Percentiles rank a stretch among this genome's conserved stretches.
These are phyloP conservation scores for Pluvialis apricaria DNA, from an alignment of 2,113 vertebrate genomes.

Conservation along the genomic window DNA sequence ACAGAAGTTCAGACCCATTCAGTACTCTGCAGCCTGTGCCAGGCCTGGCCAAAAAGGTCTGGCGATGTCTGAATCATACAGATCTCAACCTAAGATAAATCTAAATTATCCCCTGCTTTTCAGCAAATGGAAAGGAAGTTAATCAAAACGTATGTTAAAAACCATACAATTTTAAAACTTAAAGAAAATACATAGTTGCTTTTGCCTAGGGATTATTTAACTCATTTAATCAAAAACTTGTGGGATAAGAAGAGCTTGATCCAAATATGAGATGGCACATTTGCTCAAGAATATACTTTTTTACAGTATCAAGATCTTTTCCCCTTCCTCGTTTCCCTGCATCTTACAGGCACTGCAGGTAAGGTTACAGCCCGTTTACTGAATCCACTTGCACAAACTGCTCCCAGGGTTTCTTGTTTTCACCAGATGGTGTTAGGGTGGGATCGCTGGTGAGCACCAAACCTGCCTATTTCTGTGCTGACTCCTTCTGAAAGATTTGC, in stretches of 20 bases:
- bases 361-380: background rate
- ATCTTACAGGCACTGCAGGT: background rate
- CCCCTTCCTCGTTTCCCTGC: background rate
- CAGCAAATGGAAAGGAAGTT: background rate
- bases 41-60: background rate
- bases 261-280: background rate
- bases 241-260: background rate
- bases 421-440: constrained; percentile 45
- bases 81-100: background rate
- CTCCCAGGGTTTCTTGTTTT: constrained; percentile 18
- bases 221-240: background rate
- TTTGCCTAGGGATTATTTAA: background rate
- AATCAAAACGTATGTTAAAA: background rate
- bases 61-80: background rate
- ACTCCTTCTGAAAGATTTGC: constrained; percentile 6
- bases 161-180: background rate
- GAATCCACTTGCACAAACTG: background rate
- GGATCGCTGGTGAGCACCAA: background rate
- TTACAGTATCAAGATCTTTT: background rate
- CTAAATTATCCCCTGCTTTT: background rate
- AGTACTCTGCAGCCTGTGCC: background rate
- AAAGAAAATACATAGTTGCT: background rate
- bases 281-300: background rate
- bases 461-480: constrained; percentile 27
- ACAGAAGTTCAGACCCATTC: background rate